Evolutionary conservation across 2,113 vertebrate genomes (phyloP).

Genomic region (Aleadryas rufinucha): DNA sequence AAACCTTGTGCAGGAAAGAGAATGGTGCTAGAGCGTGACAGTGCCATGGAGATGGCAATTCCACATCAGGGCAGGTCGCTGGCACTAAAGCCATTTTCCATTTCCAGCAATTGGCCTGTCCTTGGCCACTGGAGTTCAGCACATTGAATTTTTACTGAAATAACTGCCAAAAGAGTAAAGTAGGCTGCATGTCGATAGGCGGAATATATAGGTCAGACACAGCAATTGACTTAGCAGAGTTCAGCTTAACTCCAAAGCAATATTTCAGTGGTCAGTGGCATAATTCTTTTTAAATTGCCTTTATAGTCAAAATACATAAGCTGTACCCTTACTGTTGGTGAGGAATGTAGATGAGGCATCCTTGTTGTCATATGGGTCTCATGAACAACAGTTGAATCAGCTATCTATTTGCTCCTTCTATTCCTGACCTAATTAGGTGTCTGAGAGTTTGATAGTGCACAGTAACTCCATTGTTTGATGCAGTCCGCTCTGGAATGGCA

Average conservation of each 20-base stretch:
- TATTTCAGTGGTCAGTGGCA: neutral
- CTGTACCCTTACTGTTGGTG: neutral
- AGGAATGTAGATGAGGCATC: slow-evolving; percentile 29
- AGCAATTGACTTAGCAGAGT: slow-evolving; percentile 24
- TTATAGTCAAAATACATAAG: neutral
- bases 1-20: neutral
- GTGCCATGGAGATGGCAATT: neutral
- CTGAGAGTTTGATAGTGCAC: slow-evolving; percentile 19
- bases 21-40: neutral
- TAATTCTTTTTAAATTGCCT: neutral
- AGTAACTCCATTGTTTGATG: slow-evolving; percentile 53
- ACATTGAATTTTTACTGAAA: slow-evolving; percentile 29
- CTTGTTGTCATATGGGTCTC: slow-evolving; percentile 6
- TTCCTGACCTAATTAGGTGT: slow-evolving; percentile 29
- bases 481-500: neutral
- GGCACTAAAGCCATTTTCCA: neutral
- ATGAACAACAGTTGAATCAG: slow-evolving; percentile 37
- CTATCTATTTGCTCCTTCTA: neutral
- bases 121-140: slow-evolving; percentile 12
- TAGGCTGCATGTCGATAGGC: slow-evolving; percentile 5
- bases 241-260: neutral
- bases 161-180: slow-evolving; percentile 40
- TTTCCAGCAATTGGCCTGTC: neutral
- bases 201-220: slow-evolving; percentile 19
- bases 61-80: neutral